A percentile compares a stretch with the other conserved stretches of the same genome.
Conservation (phyloP, 2,888 invertebrate species). For the Nebria salina region DNA sequence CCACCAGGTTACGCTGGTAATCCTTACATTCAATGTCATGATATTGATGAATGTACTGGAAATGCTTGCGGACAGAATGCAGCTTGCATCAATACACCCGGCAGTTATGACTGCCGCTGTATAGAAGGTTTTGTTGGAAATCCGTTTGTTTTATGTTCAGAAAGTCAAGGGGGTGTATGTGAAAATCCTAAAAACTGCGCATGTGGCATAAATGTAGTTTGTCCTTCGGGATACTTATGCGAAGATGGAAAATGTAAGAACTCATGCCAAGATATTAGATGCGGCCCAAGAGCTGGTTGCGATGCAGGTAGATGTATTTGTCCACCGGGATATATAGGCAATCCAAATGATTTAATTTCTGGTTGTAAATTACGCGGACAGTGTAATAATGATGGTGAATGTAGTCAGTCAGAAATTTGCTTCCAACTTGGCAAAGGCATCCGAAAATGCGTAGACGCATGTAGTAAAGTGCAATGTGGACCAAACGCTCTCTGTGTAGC, state of each 20-base stretch:
- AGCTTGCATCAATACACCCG: constrained; percentile 88
- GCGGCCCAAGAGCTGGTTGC: constrained; percentile 85
- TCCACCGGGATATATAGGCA: constrained; percentile 79
- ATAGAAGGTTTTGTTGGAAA: constrained; percentile 86
- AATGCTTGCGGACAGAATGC: constrained; percentile 87
- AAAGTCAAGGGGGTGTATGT: constrained; percentile 75
- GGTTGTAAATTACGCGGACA: constrained; percentile 81
- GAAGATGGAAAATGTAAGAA: constrained; percentile 79
- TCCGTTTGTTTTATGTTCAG: constrained; percentile 84
- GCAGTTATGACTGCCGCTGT: constrained; percentile 90
- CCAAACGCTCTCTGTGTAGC: constrained; percentile 89
- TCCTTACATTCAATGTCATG: constrained; percentile 83
- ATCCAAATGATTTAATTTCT: constrained; percentile 73
- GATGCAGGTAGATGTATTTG: constrained; percentile 83
- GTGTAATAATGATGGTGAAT: constrained; percentile 84
- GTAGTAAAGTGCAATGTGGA: constrained; percentile 88
- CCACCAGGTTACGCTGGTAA: constrained; percentile 86
- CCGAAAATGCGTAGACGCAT: constrained; percentile 87
- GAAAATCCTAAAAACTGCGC: constrained; percentile 74
- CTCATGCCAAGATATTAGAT: constrained; percentile 77
- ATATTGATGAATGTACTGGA: constrained; percentile 82
- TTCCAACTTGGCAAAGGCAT: constrained; percentile 82
- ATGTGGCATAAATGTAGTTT: constrained; percentile 76
- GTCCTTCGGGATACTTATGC: constrained; percentile 81
- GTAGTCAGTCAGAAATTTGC: constrained; percentile 85